Conservation (phyloP, 2,797 vertebrate species). For the Psittacula derbiana region DNA sequence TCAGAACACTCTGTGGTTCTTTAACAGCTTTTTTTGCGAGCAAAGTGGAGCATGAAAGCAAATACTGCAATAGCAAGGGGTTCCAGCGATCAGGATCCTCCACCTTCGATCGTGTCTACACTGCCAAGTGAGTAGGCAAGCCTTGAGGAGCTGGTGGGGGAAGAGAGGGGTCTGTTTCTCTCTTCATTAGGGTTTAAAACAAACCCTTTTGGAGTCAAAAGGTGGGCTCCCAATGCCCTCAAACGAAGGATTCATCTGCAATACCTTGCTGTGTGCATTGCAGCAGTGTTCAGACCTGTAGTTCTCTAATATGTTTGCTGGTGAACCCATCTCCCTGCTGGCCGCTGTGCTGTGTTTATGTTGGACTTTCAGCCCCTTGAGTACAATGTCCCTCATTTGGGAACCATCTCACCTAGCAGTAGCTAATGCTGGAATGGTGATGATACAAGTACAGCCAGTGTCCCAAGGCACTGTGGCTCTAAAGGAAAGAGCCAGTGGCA, state of each 20-base stretch:
- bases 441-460: background rate
- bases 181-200: background rate
- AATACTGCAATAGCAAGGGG: conserved; percentile 62
- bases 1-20: background rate
- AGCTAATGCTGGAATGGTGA: background rate
- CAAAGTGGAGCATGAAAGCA: conserved; percentile 90
- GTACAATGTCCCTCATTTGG: background rate
- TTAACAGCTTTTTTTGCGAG: conserved; percentile 86
- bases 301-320: background rate
- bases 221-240: background rate
- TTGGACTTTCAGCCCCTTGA: background rate
- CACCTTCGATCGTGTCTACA: conserved; percentile 86
- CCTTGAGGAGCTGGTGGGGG: fast-evolving
- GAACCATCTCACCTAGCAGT: background rate
- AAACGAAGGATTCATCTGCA: background rate
- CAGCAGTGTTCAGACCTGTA: fast-evolving
- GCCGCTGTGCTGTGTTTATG: background rate
- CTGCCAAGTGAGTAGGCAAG: conserved; percentile 88
- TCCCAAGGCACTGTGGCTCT: background rate
- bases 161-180: fast-evolving
- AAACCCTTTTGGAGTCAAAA: background rate
- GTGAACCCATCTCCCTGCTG: background rate
- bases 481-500: background rate
- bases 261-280: background rate
- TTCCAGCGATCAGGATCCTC: conserved; percentile 72